Evolutionary conservation across 2,113 vertebrate species (phyloP).

Genomic region (Elephas maximus): DNA sequence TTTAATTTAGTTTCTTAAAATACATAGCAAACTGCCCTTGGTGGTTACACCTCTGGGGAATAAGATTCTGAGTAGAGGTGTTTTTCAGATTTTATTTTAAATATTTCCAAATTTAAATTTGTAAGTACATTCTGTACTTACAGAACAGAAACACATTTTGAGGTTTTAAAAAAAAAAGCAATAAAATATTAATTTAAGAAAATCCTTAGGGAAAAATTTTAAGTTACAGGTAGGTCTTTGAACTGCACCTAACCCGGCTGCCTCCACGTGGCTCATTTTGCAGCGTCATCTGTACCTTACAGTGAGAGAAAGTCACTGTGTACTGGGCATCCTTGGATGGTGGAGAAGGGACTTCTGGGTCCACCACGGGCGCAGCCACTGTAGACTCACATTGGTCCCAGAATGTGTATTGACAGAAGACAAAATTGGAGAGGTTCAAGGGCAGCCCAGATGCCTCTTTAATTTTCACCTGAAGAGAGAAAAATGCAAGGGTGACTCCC

Average conservation of each 20-base stretch:
- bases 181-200: neutral
- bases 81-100: constrained; percentile 41
- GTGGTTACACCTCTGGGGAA: neutral
- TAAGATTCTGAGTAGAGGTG: neutral
- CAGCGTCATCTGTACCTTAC: constrained; percentile 88
- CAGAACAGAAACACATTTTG: neutral
- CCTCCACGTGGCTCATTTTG: rapidly evolving
- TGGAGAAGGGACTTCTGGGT: constrained; percentile 94
- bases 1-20: neutral
- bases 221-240: neutral
- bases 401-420: constrained; percentile 98
- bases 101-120: constrained; percentile 37
- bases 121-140: neutral
- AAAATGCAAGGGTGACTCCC: neutral
- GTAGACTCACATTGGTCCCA: constrained; percentile 96
- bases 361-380: constrained; percentile 96
- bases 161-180: neutral
- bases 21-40: neutral
- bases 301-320: constrained; percentile 96
- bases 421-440: constrained; percentile 97
- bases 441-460: constrained; percentile 97
- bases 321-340: constrained; percentile 94
- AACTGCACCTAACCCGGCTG: rapidly evolving
- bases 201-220: neutral
- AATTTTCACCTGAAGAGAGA: constrained; percentile 94